phyloP scores from a whole-genome alignment of 1,140 invertebrate genomes.

The Drosophila pseudoobscura region DNA sequence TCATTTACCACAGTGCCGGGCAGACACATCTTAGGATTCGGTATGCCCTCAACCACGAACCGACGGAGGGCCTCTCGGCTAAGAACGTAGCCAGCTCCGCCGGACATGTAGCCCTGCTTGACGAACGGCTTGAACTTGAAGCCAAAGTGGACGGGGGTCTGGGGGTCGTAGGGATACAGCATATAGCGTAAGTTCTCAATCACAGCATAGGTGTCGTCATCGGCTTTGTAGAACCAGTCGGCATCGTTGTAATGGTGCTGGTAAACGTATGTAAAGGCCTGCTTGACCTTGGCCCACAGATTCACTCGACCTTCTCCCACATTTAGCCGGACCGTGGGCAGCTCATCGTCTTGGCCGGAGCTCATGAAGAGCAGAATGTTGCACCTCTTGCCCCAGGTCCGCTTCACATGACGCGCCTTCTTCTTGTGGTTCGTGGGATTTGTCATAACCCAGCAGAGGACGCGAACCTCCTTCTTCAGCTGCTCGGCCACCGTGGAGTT shows the following conservation, averaged over 20 bases:
- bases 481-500: conserved; percentile 46
- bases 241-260: conserved; percentile 90
- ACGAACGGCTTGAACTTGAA: conserved; percentile 91
- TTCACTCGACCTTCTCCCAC: conserved; percentile 94
- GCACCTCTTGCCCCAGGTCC: conserved; percentile 97
- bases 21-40: conserved; percentile 88
- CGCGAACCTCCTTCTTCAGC: conserved; percentile 42
- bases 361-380: conserved; percentile 96
- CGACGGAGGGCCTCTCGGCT: conserved; percentile 89
- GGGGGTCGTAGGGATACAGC: conserved; percentile 89
- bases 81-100: conserved; percentile 95
- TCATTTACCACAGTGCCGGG: conserved; percentile 89
- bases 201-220: conserved; percentile 97
- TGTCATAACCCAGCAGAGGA: conserved; percentile 54
- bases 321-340: conserved; percentile 88
- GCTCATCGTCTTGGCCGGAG: conserved; percentile 86
- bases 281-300: conserved; percentile 97
- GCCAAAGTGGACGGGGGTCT: conserved; percentile 92
- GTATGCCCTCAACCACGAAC: conserved; percentile 89
- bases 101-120: conserved; percentile 94
- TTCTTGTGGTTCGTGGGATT: conserved; percentile 47
- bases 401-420: conserved; percentile 86
- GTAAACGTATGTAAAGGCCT: conserved; percentile 94
- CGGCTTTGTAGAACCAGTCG: conserved; percentile 97
- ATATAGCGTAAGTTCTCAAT: conserved; percentile 96